Base-by-base conservation (phyloP, 2,888 invertebrate species). In the Odontomyia ornata region DNA sequence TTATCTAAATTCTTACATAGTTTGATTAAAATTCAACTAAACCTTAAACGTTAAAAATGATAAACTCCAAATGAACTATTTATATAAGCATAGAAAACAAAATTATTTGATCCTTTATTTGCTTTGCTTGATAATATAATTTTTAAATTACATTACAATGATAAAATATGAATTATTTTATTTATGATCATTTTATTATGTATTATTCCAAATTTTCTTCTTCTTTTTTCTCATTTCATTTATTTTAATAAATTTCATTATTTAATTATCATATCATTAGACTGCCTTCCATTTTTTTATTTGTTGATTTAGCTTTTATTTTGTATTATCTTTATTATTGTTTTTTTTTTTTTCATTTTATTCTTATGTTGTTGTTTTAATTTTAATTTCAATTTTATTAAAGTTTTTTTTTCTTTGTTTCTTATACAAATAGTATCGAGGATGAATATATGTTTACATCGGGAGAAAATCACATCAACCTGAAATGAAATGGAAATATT, bases 401-500 rank as follows among this genome's bases (percentile, higher is more conserved):
- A 57, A 60, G 57, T 67, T 69, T n/a, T n/a, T 43, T 65, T 65
- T 52, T 56, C 23, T 21, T 76, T 11, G 52, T 76, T 69, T 71
- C 76, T 76, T 76, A 76, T 76, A 71, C 76, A 76, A 76, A 76
- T 76, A 76, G 76, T 60, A 47, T 76, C 69, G 76, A 76, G 76
- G 76, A 76, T 76, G 69, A 69, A 69, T 47, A 67, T 76, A 76
- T 76, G 76, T 76, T 76, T 69, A 76, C 76, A 76, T 43, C 25
- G 69, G 65, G 69, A 69, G 69, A 69, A 69, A 69, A 76, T 43
- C 36, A 18, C 71, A 69, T 76, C 76, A 69, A 69, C 62, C 76
- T 76, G 76, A 21, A 69, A 76, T 28, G 52, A 76, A 60, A 76
- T 43, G 43, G 13, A 43, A 7, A 43, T 9, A 43, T 43, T 43